Evolutionary conservation across 2,113 vertebrate species (phyloP), one percentile per base, ranked within the genome.

Genomic region (Daubentonia madagascariensis): DNA sequence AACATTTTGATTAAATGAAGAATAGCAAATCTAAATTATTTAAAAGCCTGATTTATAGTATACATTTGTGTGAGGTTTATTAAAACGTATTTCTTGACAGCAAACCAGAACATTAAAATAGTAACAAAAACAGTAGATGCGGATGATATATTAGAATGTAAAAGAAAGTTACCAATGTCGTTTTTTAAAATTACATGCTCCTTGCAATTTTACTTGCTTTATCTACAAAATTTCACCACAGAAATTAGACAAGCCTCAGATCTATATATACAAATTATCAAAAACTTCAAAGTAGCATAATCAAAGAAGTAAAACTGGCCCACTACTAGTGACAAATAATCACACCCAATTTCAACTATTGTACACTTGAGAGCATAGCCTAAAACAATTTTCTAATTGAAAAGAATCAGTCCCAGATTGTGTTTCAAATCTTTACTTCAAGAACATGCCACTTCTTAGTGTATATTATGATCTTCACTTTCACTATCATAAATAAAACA

Each of bases 261-360:
- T 91, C 40, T 48, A 52, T 23, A 91, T 17, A 93, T n/a, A 94
- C 20, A 87, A 81, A 87, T 75, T 89, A 87, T 72, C 8, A 88
- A 89, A 96, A 97, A 57, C 35, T 88, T 95, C 8, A 76, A 91
- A 94, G 37, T 63, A 20, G 54, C 50, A 88, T 85, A 88, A 73
- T 59, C 78, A 50, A 91, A 94, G 32, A 97, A 92, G 40, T 25
- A 91, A 97, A 94, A 73, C 13, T 65, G 94, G 8, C 2, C 52
- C 23, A 65, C 70, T 95, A 76, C n/a, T 94, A 86, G 94, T 57
- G 13, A 85, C 52, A 88, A 98, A 84, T 92, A 92, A 96, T 86
- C 70, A 85, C 17, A 89, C 59, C 22, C 30, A 89, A 91, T 84
- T 97, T 93, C 83, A 88, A 90, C 23, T 30, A 94, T 0, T 79